Percentiles rank a stretch among this genome's conserved stretches.
These are phyloP conservation scores for Myotis planiceps DNA, from an alignment of 2,797 vertebrate genomes.

Conservation along the genomic window DNA sequence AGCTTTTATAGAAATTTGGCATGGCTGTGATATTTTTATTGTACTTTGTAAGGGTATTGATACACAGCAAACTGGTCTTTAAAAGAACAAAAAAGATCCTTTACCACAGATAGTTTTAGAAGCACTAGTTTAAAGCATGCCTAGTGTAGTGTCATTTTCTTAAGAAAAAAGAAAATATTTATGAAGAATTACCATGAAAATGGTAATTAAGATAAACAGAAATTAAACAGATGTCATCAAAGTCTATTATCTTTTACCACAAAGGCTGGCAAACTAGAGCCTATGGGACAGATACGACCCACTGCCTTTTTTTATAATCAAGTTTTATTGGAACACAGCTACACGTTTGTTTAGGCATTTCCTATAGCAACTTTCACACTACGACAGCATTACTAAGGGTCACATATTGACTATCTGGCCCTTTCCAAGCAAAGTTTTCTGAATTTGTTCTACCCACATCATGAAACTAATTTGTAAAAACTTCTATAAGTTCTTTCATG, in stretches of 20 bases:
- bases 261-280: background rate
- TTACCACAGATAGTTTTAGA: background rate
- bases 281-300: background rate
- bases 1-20: background rate
- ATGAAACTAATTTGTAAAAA: conserved; percentile 15
- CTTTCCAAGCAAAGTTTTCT: background rate
- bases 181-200: conserved; percentile 28
- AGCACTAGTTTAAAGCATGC: background rate
- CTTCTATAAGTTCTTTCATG: background rate
- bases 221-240: background rate
- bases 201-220: background rate
- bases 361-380: background rate
- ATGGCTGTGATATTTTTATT: background rate
- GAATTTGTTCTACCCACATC: background rate
- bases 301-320: background rate
- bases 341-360: background rate
- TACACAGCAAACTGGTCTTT: background rate
- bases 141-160: background rate
- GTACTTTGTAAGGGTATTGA: background rate
- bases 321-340: background rate
- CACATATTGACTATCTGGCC: background rate
- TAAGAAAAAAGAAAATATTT: background rate
- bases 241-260: background rate
- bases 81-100: background rate
- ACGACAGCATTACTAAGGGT: background rate